Evolutionary conservation across 2,113 vertebrate genomes (phyloP).

Genomic region (Daphoenositta chrysoptera): DNA sequence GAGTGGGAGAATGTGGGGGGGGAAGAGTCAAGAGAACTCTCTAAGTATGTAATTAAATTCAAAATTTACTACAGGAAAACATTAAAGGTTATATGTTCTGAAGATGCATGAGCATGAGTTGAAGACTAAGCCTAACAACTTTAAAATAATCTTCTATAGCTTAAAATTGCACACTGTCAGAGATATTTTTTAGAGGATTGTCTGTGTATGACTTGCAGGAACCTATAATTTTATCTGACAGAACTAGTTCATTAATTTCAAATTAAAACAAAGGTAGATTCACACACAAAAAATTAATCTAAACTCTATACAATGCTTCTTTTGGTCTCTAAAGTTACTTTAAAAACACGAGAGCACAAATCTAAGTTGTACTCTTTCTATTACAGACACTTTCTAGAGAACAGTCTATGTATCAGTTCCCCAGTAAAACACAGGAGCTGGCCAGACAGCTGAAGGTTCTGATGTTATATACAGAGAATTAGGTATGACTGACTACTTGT

Average conservation of each 20-base stretch:
- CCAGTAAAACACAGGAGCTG: neutral
- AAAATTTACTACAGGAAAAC: neutral
- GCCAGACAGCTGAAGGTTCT: neutral
- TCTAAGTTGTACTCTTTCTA: neutral
- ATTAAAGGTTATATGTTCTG: neutral
- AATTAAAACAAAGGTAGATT: neutral
- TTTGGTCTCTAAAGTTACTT: neutral
- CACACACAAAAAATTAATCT: neutral
- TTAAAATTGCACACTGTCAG: neutral
- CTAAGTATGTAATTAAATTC: neutral
- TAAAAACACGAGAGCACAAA: neutral
- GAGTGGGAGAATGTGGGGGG: too few species aligned
- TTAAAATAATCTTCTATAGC: neutral
- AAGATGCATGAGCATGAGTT: neutral
- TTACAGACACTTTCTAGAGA: neutral
- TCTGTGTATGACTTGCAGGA: neutral
- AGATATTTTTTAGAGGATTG: neutral
- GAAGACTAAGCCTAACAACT: neutral
- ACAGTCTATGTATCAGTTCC: accelerated
- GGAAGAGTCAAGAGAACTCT: neutral
- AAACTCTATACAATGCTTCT: neutral
- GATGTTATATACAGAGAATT: neutral
- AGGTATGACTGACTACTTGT: neutral
- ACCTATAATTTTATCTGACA: conserved; percentile 16
- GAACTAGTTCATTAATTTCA: conserved; percentile 9